Base-by-base conservation (phyloP, 2,888 invertebrate genomes). In the Tetanocera ferruginea region DNA sequence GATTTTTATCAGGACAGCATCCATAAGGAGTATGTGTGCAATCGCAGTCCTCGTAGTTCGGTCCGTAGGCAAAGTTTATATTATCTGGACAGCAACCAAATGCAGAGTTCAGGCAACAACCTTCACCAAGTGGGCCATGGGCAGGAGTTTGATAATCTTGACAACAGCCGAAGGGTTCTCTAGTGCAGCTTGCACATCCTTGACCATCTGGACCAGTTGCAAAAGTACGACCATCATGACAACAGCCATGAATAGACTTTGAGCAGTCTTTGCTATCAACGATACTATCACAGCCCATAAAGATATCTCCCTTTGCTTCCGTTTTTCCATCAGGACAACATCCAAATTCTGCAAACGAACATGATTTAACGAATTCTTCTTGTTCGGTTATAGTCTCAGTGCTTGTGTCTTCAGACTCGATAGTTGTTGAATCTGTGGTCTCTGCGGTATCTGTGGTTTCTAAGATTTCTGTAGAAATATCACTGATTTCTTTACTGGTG, bases 21-120 rank as follows among this genome's bases (percentile, higher is more conserved):
- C 96, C 95, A 84, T 93, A 95, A 23, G 92, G 93, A 0, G 95
- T 92, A 82, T 93, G 92, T 80, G 93, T 91, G 85, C 98, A 98
- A 17, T 93, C 94, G 85, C 97, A 97, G 23, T 95, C 95, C 90
- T 95, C 93, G 49, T 92, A 90, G 85, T 94, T 92, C 0, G 95
- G 94, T 80, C 98, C 98, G 80, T 93, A 92, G 5, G 98, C 97
- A 1, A 95, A 92, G 62, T 93, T 92, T 83, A 95, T 93, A 86
- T 97, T 95, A 86, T 98, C 98, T 0, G 95, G 95, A 84, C 98
- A 98, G 89, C 98, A 98, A n/a, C 97, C 96, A 87, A 91, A 95
- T 4, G 91, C 90, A 3, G 93, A 91, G 34, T 92, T 91, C 69
- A 96, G 89, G 84, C 96, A 97, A 86, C 96, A 97, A 0, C 97